These are phyloP conservation scores for Porites australiensis DNA, from an alignment of 64 coral and sea anemone species.

Conservation along the genomic window DNA sequence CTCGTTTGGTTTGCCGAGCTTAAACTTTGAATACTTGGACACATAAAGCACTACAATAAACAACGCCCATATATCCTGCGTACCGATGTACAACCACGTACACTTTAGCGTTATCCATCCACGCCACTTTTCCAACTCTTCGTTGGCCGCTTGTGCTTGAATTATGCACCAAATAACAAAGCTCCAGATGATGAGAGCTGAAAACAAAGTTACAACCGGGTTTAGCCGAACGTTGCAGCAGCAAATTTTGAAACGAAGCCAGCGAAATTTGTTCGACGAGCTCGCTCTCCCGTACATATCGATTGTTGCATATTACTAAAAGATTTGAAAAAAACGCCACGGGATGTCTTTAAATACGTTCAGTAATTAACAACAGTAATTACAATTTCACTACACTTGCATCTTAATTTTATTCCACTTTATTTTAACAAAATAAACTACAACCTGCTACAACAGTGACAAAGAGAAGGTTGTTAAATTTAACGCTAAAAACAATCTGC, in stretches of 20 bases:
- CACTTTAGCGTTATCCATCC: slow-evolving; percentile 63
- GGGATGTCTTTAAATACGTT: too few species aligned
- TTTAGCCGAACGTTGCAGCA: slow-evolving; percentile 58
- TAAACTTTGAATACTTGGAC: slow-evolving; percentile 69
- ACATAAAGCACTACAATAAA: slow-evolving; percentile 58
- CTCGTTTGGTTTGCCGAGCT: slow-evolving; percentile 61
- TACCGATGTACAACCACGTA: slow-evolving; percentile 73
- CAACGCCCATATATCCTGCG: slow-evolving; percentile 57
- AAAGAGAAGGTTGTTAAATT: too few species aligned
- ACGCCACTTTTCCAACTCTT: slow-evolving; percentile 42
- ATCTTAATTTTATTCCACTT: too few species aligned
- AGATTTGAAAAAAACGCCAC: too few species aligned
- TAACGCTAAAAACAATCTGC: too few species aligned
- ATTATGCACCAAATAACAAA: slow-evolving; percentile 54
- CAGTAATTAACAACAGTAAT: too few species aligned
- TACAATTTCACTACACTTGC: too few species aligned
- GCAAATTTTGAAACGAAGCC: slow-evolving; percentile 29
- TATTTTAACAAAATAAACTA: too few species aligned
- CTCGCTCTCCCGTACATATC: not conserved
- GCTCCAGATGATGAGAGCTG: slow-evolving; percentile 77
- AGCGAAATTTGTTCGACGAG: slow-evolving; percentile 11
- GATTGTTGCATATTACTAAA: too few species aligned
- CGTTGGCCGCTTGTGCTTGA: slow-evolving; percentile 9
- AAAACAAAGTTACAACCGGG: slow-evolving; percentile 75
- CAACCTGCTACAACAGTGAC: too few species aligned